These are phyloP conservation scores for Anguilla pacifica DNA, from an alignment of 2,797 vertebrate species.

Conservation along the genomic window DNA sequence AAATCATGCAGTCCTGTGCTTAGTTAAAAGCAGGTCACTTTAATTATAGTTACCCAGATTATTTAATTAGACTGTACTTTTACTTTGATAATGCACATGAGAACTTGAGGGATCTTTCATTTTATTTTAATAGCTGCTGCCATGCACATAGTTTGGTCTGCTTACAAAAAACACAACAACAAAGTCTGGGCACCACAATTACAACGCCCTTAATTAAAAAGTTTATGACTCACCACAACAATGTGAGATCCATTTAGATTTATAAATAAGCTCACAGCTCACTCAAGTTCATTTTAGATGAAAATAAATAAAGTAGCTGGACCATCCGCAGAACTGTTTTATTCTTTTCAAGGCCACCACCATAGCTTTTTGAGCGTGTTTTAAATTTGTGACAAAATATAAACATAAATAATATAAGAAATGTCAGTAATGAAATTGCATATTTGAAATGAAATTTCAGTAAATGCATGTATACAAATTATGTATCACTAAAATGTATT, in stretches of 20 bases:
- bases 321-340: too few relatives aligned
- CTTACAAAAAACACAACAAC: not conserved
- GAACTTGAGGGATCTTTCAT: not conserved
- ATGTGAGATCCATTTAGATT: not conserved
- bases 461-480: not conserved
- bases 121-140: conserved; percentile 2
- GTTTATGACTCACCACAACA: not conserved
- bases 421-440: too few relatives aligned
- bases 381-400: too few relatives aligned
- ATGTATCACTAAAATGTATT: conserved; percentile 8
- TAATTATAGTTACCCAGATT: conserved; percentile 46
- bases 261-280: too few relatives aligned
- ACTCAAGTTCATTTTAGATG: too few relatives aligned
- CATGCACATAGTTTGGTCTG: not conserved
- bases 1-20: conserved; percentile 39
- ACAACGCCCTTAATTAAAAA: too few relatives aligned
- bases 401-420: too few relatives aligned
- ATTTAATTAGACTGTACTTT: conserved; percentile 42
- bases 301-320: too few relatives aligned
- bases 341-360: too few relatives aligned
- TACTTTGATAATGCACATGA: conserved; percentile 38
- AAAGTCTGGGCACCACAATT: too few relatives aligned
- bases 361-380: too few relatives aligned
- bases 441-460: too few relatives aligned
- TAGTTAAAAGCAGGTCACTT: conserved; percentile 45